A percentile compares a stretch with the other conserved stretches of the same genome.
Conservation (phyloP, 2,888 invertebrate species). For the Cheilosia grossa region DNA sequence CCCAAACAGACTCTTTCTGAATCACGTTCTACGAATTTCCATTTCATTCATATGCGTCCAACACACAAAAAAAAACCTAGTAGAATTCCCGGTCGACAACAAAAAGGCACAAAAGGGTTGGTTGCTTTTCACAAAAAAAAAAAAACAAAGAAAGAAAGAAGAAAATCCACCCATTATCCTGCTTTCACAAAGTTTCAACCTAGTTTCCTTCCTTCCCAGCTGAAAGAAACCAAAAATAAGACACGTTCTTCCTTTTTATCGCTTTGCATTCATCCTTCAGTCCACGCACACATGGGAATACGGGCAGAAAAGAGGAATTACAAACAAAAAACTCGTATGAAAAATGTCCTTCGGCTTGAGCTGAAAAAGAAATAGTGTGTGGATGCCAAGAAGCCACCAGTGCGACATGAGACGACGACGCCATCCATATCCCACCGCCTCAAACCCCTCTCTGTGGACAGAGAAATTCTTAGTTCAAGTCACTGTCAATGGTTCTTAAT, state of each 20-base stretch:
- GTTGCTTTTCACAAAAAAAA: slow-evolving; percentile 29
- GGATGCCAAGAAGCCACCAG: slow-evolving; percentile 12
- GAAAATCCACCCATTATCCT: slow-evolving; percentile 38
- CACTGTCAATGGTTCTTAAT: slow-evolving; percentile 67
- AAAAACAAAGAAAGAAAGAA: background rate
- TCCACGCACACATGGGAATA: slow-evolving; percentile 15
- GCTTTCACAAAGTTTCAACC: slow-evolving; percentile 58
- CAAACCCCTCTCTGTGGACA: background rate
- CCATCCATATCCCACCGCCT: background rate
- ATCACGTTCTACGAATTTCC: slow-evolving; percentile 58
- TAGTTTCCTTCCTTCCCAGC: slow-evolving; percentile 36
- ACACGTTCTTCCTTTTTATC: slow-evolving; percentile 49
- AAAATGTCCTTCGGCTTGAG: slow-evolving; percentile 29
- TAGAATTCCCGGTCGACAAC: slow-evolving; percentile 40
- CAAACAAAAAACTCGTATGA: slow-evolving; percentile 41
- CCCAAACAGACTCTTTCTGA: slow-evolving; percentile 29
- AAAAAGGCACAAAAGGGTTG: slow-evolving; percentile 42
- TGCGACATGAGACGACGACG: background rate
- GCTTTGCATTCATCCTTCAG: slow-evolving; percentile 22
- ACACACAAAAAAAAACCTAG: slow-evolving; percentile 1
- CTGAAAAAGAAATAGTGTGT: slow-evolving; percentile 7
- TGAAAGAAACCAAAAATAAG: slow-evolving; percentile 15
- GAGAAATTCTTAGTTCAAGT: slow-evolving; percentile 12
- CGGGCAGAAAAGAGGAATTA: slow-evolving; percentile 4
- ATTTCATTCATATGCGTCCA: slow-evolving; percentile 60